Conservation (phyloP, 2,113 vertebrate species). For the Solenodon paradoxus region DNA sequence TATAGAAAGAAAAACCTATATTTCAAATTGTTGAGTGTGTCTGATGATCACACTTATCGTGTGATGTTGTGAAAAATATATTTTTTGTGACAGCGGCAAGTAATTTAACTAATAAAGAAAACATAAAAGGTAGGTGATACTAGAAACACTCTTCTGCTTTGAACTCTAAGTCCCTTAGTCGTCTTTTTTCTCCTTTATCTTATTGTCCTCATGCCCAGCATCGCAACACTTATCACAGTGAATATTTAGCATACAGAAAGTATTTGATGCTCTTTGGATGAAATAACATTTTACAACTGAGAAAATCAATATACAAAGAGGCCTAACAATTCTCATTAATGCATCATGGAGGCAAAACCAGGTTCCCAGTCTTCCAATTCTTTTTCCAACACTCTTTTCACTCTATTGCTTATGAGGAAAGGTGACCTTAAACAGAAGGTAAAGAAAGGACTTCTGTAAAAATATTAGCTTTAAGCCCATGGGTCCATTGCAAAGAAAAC, state of each 20-base stretch:
- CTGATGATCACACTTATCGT: background rate
- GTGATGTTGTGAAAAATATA: constrained; percentile 11
- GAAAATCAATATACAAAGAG: background rate
- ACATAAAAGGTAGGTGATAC: background rate
- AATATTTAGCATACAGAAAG: background rate
- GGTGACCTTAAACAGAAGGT: background rate
- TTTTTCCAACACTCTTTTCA: background rate
- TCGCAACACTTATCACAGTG: background rate
- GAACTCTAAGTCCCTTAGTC: background rate
- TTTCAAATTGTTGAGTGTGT: constrained; percentile 1
- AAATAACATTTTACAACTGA: background rate
- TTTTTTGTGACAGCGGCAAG: constrained; percentile 19
- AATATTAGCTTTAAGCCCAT: background rate
- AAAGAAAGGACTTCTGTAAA: background rate
- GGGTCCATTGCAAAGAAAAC: background rate
- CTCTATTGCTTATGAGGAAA: background rate
- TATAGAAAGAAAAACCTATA: background rate
- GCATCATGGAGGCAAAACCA: background rate
- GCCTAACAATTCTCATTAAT: background rate
- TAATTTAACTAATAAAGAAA: background rate
- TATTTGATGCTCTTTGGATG: background rate
- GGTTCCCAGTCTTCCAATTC: background rate
- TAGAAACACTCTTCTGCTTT: background rate
- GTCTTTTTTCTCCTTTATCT: background rate
- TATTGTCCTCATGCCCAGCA: background rate